A percentile compares a stretch with the other conserved stretches of the same genome.
phyloP scores from a whole-genome alignment of 1,140 invertebrate genomes.

The Drosophila yakuba region DNA sequence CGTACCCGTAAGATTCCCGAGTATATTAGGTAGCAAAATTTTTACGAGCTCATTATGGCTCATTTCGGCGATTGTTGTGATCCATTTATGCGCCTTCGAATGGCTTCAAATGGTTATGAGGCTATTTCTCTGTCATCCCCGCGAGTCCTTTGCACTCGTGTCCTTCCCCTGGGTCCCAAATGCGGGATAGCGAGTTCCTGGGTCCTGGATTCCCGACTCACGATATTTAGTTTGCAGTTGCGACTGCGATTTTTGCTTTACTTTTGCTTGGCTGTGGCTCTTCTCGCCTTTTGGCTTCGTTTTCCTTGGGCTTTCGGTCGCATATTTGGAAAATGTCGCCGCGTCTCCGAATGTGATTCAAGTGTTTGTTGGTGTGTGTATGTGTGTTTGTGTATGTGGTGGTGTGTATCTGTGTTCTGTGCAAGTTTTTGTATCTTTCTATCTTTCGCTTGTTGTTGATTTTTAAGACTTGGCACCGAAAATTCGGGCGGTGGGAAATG shows the following conservation, averaged over 20 bases:
- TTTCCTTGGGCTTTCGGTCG: slow-evolving; percentile 50
- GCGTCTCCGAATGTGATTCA: slow-evolving; percentile 34
- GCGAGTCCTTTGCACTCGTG: slow-evolving; percentile 32
- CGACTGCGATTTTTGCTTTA: slow-evolving; percentile 81
- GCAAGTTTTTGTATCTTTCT: slow-evolving; percentile 81
- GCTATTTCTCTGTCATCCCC: slow-evolving; percentile 81
- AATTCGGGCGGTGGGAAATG: slow-evolving; percentile 10
- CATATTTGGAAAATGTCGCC: slow-evolving; percentile 77
- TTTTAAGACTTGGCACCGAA: slow-evolving; percentile 77
- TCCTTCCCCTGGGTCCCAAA: slow-evolving; percentile 30
- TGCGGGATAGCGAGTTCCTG: slow-evolving; percentile 13
- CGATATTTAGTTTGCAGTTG: slow-evolving; percentile 82
- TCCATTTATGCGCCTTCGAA: slow-evolving; percentile 85
- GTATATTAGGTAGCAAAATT: slow-evolving; percentile 85
- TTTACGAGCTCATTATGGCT: slow-evolving; percentile 85
- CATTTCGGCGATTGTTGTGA: slow-evolving; percentile 85
- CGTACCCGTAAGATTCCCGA: slow-evolving; percentile 80
- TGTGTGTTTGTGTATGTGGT: not conserved
- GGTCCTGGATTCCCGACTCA: slow-evolving; percentile 40
- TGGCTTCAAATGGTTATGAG: slow-evolving; percentile 85
- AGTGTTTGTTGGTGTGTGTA: slow-evolving; percentile 15
- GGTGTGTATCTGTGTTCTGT: slow-evolving; percentile 59
- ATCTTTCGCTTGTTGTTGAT: slow-evolving; percentile 80
- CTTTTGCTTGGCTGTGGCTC: slow-evolving; percentile 52
- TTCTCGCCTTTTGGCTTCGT: slow-evolving; percentile 53